These are phyloP conservation scores for Latrodectus hesperus DNA, from an alignment of 2,888 invertebrate genomes.

Conservation along the genomic window DNA sequence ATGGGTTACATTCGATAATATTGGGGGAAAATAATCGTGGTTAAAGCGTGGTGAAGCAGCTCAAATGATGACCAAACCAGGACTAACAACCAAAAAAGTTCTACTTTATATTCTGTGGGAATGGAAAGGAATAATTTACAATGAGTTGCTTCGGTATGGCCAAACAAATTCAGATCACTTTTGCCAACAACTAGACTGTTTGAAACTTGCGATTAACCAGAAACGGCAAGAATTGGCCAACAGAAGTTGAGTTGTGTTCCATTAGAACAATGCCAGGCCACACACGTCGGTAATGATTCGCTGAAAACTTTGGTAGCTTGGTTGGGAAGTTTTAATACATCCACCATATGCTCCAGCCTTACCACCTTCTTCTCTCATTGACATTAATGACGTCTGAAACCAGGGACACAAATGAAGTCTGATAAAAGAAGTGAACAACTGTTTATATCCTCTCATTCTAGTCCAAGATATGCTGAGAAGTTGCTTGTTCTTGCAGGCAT, in stretches of 20 bases:
- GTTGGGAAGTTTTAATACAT: constrained; percentile 4
- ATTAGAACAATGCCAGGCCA: constrained; percentile 3
- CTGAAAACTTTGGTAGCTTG: background rate
- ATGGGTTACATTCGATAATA: background rate
- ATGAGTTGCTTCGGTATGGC: background rate
- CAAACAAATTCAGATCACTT: background rate
- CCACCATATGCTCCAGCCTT: no score
- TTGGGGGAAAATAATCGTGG: background rate
- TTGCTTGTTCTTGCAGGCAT: no score
- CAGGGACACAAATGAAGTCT: no score
- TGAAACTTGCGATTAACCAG: background rate
- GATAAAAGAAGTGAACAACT: no score
- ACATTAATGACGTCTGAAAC: no score
- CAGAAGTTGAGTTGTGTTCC: constrained; percentile 5
- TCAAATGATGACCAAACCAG: background rate
- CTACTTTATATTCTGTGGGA: background rate
- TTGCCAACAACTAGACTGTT: no score
- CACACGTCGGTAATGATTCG: constrained; percentile 2
- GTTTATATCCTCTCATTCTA: no score
- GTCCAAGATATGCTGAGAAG: no score
- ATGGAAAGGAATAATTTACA: no score
- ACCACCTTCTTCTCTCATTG: no score
- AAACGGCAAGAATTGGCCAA: no score
- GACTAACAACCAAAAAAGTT: background rate
- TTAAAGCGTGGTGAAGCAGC: no score